Evolutionary conservation across 2,113 vertebrate species (phyloP), one percentile per base, ranked within the genome.

Genomic region (Halichoerus grypus): DNA sequence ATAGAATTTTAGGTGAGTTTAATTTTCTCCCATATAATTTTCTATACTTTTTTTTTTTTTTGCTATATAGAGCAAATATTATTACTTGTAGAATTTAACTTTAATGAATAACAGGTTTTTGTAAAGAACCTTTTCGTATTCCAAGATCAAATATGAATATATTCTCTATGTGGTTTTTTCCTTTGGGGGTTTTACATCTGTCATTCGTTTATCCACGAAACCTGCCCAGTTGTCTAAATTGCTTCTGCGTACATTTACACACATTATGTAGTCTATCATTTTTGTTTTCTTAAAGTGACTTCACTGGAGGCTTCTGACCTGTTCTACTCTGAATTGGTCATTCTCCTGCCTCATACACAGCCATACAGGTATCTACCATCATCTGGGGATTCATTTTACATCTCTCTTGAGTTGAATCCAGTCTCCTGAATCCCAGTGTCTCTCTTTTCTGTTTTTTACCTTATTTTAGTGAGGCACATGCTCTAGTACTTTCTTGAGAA

Each of bases 281-380:
- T 53, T 84, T 85, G 7, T 85, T 93, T 93, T 74, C 90, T 92
- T 92, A 39, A 67, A 72, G 39, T 74, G 31, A 69, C 49, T 14
- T 55, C 65, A 39, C 8, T 39, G 51, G n/a, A 71, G 33, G 51
- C 26, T 49, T 77, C 42, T 77, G 74, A 77, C 42, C 59, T 91
- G 33, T 59, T 67, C 10, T 67, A 72, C 67, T 72, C 42, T 31
- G 16, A 59, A n/a, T 85, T 39, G 22, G 18, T 51, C 72, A 46
- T 61, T 61, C 26, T 76, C 69, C 39, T 72, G 31, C 6, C 7
- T 59, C 39, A 61, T 92, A 31, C 69, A 74, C 11, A 39, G 42
- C 33, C 28, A 33, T 39, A 7, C 39, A 74, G 31, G 55, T 55
- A 18, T 85, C 91, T 46, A 51, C 16, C 22, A 39, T 93, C 42